Evolutionary conservation across 2,888 invertebrate genomes (phyloP).

Genomic region (Cheilosia scutellata): DNA sequence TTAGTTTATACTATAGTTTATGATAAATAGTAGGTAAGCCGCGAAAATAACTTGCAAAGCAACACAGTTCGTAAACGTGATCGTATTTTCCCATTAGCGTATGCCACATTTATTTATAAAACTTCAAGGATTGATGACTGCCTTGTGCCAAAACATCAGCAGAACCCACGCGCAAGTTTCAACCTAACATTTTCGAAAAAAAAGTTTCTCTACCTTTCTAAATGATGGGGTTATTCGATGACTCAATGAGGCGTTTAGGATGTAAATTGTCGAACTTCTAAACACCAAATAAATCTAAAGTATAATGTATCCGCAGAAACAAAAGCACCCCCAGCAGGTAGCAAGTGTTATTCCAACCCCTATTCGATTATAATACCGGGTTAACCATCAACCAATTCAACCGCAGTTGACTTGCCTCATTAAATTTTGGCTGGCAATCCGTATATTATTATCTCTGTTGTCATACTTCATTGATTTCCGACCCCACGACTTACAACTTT

Average conservation of each 20-base stretch:
- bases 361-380: background rate
- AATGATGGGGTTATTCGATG: too few relatives aligned
- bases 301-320: background rate
- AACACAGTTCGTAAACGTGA: too few relatives aligned
- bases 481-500: background rate
- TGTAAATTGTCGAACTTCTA: background rate
- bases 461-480: constrained; percentile 2
- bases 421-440: background rate
- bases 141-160: too few relatives aligned
- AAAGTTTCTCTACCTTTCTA: too few relatives aligned
- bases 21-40: too few relatives aligned
- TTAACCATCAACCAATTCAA: background rate
- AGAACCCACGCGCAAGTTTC: too few relatives aligned
- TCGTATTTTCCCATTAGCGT: too few relatives aligned
- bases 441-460: background rate
- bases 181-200: too few relatives aligned
- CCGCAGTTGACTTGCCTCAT: background rate
- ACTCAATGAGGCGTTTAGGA: background rate
- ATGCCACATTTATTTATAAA: too few relatives aligned
- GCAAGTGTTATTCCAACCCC: background rate
- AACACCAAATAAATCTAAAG: background rate
- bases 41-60: too few relatives aligned
- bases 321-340: background rate
- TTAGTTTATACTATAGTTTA: too few relatives aligned
- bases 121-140: too few relatives aligned